A percentile compares a stretch with the other conserved stretches of the same genome.
Conservation (phyloP, 2,113 vertebrate species). For the Polyodon spathula region DNA sequence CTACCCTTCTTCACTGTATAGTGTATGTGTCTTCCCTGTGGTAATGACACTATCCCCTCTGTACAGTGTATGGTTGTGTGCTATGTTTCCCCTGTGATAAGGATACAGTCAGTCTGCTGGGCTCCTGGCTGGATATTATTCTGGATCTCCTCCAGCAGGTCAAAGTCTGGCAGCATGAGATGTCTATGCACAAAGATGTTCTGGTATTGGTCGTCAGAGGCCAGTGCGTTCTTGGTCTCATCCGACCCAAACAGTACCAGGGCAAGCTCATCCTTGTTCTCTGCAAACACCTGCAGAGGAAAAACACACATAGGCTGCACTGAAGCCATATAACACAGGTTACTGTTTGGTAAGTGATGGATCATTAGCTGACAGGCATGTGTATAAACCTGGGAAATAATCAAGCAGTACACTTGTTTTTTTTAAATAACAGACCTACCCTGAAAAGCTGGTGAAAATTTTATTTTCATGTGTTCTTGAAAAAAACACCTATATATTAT, state of each 20-base stretch:
- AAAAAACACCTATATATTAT: too few relatives aligned
- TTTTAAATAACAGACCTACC: too few relatives aligned
- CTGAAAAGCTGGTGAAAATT: too few relatives aligned
- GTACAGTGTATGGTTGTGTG: conserved; percentile 35
- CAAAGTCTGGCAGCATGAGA: conserved; percentile 79
- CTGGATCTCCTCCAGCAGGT: conserved; percentile 79
- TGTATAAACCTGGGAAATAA: too few relatives aligned
- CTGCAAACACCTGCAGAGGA: conserved; percentile 76
- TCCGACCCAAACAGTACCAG: conserved; percentile 86
- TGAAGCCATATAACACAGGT: background rate
- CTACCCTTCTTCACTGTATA: too few relatives aligned
- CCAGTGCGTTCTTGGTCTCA: conserved; percentile 66
- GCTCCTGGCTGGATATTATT: conserved; percentile 58
- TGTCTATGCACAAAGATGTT: conserved; percentile 73
- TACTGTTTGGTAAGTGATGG: background rate
- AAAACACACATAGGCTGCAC: background rate
- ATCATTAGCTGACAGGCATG: too few relatives aligned
- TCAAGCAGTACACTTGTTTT: too few relatives aligned
- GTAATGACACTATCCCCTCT: background rate
- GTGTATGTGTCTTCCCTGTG: too few relatives aligned
- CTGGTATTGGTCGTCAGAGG: conserved; percentile 67
- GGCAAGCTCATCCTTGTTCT: conserved; percentile 81
- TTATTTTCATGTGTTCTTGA: too few relatives aligned
- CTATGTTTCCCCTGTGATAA: conserved; percentile 29
- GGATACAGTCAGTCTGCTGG: conserved; percentile 89